Conservation (phyloP, 2,888 invertebrate species). For the Drosophila ezoana region DNA sequence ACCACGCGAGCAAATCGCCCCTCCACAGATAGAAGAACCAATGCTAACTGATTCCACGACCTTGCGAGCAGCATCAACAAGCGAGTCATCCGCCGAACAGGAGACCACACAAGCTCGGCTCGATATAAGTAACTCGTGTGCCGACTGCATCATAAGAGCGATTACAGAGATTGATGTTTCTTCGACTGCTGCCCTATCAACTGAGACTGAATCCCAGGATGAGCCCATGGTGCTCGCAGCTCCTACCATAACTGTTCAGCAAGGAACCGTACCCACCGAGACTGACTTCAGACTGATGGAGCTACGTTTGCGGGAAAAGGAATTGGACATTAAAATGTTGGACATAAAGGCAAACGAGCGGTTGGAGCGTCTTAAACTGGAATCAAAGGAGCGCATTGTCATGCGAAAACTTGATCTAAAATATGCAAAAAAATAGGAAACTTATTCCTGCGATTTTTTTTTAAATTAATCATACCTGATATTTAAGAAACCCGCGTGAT, state of each 20-base stretch:
- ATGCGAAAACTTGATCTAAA: conserved; percentile 15
- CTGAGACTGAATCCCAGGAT: neutral
- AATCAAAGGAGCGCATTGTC: conserved; percentile 16
- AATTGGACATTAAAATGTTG: conserved; percentile 5
- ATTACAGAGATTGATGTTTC: neutral
- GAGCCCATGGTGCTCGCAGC: neutral
- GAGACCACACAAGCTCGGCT: neutral
- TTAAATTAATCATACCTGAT: neutral
- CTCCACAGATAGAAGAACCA: neutral
- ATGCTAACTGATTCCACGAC: neutral
- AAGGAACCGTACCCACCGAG: neutral
- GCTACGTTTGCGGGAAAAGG: conserved; percentile 17
- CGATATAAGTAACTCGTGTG: too few species aligned
- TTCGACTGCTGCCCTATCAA: neutral
- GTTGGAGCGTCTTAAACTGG: conserved; percentile 7
- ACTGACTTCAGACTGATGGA: conserved; percentile 8
- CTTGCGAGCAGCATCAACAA: too few species aligned
- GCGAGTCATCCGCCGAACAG: too few species aligned
- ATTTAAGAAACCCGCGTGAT: neutral
- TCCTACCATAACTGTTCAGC: neutral
- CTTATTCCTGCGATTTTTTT: neutral
- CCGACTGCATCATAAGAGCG: neutral
- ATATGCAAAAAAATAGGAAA: neutral
- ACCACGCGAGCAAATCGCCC: neutral
- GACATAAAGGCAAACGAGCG: conserved; percentile 20